Percentiles rank a stretch among this genome's conserved stretches.
These are phyloP conservation scores for Pandemis cinnamomeana DNA, from an alignment of 2,888 invertebrate genomes.

Conservation along the genomic window DNA sequence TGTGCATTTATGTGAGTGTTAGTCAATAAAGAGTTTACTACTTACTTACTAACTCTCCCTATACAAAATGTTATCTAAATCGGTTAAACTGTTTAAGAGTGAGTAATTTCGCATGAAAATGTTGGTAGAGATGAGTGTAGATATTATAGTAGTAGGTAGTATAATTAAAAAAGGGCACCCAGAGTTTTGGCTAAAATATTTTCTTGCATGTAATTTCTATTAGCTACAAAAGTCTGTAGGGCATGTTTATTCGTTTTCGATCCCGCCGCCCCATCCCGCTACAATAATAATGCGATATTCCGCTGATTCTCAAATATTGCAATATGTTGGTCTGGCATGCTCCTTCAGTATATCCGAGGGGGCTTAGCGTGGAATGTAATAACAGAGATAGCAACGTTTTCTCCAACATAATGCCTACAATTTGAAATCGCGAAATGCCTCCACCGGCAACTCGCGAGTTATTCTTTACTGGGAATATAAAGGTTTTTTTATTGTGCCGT, in stretches of 20 bases:
- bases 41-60: no score
- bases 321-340: constrained; percentile 58
- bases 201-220: not conserved
- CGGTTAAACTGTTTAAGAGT: no score
- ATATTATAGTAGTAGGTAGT: no score
- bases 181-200: not conserved
- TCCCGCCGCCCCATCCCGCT: constrained; percentile 46
- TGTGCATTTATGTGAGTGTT: no score
- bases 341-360: constrained; percentile 54
- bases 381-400: constrained; percentile 67
- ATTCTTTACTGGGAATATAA: constrained; percentile 63
- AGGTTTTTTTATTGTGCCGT: constrained; percentile 58
- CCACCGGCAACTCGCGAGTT: constrained; percentile 62
- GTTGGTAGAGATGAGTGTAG: no score
- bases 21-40: no score
- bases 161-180: no score
- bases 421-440: constrained; percentile 72
- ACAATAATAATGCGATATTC: constrained; percentile 55
- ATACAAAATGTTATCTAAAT: no score
- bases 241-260: constrained; percentile 57
- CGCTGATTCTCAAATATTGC: constrained; percentile 61
- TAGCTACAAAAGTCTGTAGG: constrained; percentile 21
- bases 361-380: constrained; percentile 68
- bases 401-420: constrained; percentile 69
- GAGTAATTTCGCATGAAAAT: no score